Evolutionary conservation across 2,113 vertebrate genomes (phyloP), one percentile per base, ranked within the genome.

Genomic region (Platysternon megacephalum): DNA sequence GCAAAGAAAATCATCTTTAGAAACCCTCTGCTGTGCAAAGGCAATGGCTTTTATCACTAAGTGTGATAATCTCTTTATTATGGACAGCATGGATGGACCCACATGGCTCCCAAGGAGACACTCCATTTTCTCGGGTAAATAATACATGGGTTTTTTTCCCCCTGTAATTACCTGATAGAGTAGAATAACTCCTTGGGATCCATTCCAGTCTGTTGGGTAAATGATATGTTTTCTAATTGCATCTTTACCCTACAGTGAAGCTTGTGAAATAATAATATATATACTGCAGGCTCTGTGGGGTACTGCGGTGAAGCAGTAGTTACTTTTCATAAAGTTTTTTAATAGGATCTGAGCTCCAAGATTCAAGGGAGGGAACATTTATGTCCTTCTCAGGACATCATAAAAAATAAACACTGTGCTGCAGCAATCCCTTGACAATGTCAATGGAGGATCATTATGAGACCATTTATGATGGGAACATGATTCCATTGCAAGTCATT

Each of bases 241-340:
- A 4, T 97, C 97, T 97, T 97, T 98, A 95, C 78, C 95, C 93
- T 55, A 97, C 92, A 91, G 93, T 95, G 94, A 91, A 97, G 93
- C 93, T 93, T 90, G 93, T 96, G 97, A 98, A 98, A 97, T 98
- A 98, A 97, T 97, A 97, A 93, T 97, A 93, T 88, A 97, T 97
- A 92, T 76, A 94, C 90, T 22, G 56, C 96, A 87, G 86, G 87
- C 97, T 97, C 98, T 96, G 91, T 94, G 53, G 97, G 95, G 93
- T 92, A 93, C 96, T 85, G 76, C 61, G 53, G 74, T 68, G 91
- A 96, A 95, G 95, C 95, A 92, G 93, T 96, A 94, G 97, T 97
- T 98, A 97, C 96, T 96, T 96, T 95, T 97, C 94, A 96, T 97
- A 91, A 97, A 96, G 97, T 97, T 98, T 96, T 89, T 95, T 79